Conservation (phyloP, 1,140 invertebrate genomes). For the Trialeurodes vaporariorum region DNA sequence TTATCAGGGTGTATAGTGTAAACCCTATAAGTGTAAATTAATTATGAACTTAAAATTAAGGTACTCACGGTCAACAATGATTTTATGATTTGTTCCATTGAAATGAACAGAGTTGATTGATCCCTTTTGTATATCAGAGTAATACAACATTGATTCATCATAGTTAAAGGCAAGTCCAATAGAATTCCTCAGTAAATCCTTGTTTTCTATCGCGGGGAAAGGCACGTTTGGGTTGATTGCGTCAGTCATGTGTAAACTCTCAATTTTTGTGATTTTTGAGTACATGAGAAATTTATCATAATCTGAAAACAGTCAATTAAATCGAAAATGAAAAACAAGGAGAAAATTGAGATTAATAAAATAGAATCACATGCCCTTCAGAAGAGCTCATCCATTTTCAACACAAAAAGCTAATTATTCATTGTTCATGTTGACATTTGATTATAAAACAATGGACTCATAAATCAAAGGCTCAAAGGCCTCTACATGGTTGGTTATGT, state of each 20-base stretch:
- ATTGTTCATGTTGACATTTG: too few species aligned
- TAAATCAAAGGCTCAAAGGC: too few species aligned
- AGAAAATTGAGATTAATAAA: conserved; percentile 4
- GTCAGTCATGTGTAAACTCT: conserved; percentile 59
- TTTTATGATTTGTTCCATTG: conserved; percentile 57
- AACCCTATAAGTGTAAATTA: too few species aligned
- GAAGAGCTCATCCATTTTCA: too few species aligned
- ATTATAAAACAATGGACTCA: too few species aligned
- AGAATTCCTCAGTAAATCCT: conserved; percentile 62
- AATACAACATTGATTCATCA: conserved; percentile 54
- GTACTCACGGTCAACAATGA: conserved; percentile 52
- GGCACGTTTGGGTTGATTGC: conserved; percentile 60
- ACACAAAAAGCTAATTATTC: too few species aligned
- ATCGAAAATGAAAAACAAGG: conserved; percentile 13
- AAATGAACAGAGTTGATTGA: conserved; percentile 74
- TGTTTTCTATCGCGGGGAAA: conserved; percentile 56
- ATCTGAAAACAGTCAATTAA: conserved; percentile 37
- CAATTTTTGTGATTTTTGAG: conserved; percentile 57
- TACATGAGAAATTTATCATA: conserved; percentile 65
- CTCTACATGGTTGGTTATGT: too few species aligned
- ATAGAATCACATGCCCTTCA: too few species aligned
- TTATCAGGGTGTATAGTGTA: too few species aligned
- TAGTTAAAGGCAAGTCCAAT: conserved; percentile 76
- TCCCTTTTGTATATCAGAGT: conserved; percentile 75
- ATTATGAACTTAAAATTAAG: too few species aligned